phyloP scores from a whole-genome alignment of 2,888 invertebrate species.

The Limnephilus marmoratus region DNA sequence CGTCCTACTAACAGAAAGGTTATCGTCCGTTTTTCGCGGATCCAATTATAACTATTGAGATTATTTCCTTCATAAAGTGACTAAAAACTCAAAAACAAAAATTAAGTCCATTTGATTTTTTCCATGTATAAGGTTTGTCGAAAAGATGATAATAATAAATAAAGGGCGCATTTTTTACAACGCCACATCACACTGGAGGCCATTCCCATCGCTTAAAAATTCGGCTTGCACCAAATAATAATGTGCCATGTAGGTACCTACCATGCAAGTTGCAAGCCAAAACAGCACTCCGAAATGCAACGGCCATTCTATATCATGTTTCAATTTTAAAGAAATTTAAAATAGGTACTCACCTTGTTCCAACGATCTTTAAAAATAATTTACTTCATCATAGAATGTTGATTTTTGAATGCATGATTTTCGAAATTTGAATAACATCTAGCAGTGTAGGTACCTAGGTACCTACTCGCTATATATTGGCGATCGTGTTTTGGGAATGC shows the following conservation, averaged over 20 bases:
- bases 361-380: background rate
- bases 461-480: background rate
- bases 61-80: background rate
- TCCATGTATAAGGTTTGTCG: background rate
- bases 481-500: conserved; percentile 50
- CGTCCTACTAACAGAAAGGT: background rate
- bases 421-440: background rate
- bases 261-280: background rate
- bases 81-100: background rate
- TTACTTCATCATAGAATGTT: background rate
- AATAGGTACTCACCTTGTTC: background rate
- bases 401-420: background rate
- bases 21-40: background rate
- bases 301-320: background rate
- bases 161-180: background rate
- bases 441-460: background rate
- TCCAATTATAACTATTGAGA: background rate
- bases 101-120: background rate
- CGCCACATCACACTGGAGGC: background rate
- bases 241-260: background rate
- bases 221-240: background rate
- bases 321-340: background rate
- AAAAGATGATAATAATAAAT: background rate
- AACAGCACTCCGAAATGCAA: background rate
- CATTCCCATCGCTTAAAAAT: background rate